A percentile compares a stretch with the other conserved stretches of the same genome.
These are phyloP conservation scores for Urocynchramus pylzowi DNA, from an alignment of 2,113 vertebrate genomes.

Conservation along the genomic window DNA sequence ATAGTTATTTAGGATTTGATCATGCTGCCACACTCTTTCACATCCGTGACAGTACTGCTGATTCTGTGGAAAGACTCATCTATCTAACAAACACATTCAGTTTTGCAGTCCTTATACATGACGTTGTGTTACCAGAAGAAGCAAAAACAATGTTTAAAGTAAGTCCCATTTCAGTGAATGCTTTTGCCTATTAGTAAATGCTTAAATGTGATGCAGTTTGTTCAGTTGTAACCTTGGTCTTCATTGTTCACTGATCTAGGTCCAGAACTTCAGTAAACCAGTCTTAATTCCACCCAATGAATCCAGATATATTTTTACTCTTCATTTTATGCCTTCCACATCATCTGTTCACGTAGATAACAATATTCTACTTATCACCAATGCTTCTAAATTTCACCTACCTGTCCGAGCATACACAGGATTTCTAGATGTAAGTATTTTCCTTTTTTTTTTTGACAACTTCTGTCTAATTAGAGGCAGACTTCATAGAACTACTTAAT, in stretches of 20 bases:
- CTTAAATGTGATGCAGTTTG: neutral
- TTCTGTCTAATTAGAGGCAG: neutral
- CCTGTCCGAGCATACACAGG: constrained; percentile 96
- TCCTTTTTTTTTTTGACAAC: neutral
- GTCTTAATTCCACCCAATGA: constrained; percentile 89
- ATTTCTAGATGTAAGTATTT: constrained; percentile 90
- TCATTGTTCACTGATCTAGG: constrained; percentile 72
- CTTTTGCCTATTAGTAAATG: neutral
- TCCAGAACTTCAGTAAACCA: constrained; percentile 92
- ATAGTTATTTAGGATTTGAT: constrained; percentile 91
- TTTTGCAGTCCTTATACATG: constrained; percentile 90
- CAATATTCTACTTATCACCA: constrained; percentile 96
- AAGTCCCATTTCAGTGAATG: neutral
- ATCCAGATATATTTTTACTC: constrained; percentile 92
- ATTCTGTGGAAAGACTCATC: constrained; percentile 87
- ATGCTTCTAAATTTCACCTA: constrained; percentile 96
- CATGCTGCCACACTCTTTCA: constrained; percentile 95
- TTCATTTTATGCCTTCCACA: constrained; percentile 89
- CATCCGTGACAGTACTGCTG: constrained; percentile 90
- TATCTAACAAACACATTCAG: constrained; percentile 93
- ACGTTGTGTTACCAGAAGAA: constrained; percentile 89
- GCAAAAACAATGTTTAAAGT: constrained; percentile 92
- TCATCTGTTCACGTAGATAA: constrained; percentile 92
- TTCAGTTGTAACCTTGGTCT: constrained; percentile 16
- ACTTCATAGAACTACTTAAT: neutral